phyloP scores from a whole-genome alignment of 2,797 vertebrate species.

The Pristis pectinata region DNA sequence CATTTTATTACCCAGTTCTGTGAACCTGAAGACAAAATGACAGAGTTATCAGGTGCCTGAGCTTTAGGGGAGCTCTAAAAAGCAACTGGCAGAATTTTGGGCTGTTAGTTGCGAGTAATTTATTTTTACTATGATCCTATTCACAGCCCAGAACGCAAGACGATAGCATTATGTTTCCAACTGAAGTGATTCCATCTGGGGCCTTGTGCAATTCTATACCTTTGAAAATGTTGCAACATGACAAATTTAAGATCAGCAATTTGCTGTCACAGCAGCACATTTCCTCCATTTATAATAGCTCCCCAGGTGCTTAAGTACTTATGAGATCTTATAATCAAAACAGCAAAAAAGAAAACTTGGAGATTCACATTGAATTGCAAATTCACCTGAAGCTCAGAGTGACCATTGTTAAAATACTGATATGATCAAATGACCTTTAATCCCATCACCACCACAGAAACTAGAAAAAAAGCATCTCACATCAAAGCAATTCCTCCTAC shows the following conservation, averaged over 20 bases:
- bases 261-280: neutral
- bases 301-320: slow-evolving; percentile 3
- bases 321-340: neutral
- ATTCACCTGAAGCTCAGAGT: neutral
- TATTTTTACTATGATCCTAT: neutral
- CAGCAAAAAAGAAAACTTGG: neutral
- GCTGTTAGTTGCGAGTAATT: neutral
- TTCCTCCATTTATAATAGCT: slow-evolving; percentile 22
- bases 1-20: neutral
- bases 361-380: neutral
- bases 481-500: slow-evolving; percentile 20
- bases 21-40: neutral
- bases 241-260: slow-evolving; percentile 21
- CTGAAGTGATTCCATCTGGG: neutral
- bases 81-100: neutral
- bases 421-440: neutral
- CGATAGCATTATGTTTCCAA: neutral
- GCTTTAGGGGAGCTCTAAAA: neutral
- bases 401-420: slow-evolving; percentile 2
- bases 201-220: neutral
- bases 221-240: neutral
- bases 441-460: neutral
- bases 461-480: neutral
- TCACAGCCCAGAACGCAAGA: neutral
- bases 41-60: neutral